Conservation (phyloP, 1,140 invertebrate genomes). For the Nasonia vitripennis region DNA sequence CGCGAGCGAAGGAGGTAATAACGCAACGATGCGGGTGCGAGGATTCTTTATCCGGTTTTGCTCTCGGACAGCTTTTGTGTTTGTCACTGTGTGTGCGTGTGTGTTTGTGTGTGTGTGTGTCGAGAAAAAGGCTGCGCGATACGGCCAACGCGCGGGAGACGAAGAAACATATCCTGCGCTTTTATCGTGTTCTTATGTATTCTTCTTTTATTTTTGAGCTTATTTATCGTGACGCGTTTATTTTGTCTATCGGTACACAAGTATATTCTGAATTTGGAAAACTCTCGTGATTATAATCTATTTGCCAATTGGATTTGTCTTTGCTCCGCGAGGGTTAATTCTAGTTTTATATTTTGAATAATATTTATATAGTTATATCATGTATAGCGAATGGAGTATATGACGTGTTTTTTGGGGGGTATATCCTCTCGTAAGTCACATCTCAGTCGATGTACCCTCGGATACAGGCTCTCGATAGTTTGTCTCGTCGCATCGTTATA, state of each 20-base stretch:
- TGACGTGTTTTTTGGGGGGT: background rate
- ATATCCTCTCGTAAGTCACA: background rate
- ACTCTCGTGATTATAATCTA: background rate
- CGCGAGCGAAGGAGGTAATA: conserved; percentile 9
- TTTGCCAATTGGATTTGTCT: background rate
- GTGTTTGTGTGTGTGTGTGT: background rate
- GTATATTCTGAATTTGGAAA: background rate
- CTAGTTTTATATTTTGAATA: background rate
- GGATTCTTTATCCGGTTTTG: conserved; percentile 7
- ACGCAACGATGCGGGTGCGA: conserved; percentile 27
- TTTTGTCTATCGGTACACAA: background rate
- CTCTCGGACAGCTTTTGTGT: background rate
- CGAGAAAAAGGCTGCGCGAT: background rate
- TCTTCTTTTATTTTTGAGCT: background rate
- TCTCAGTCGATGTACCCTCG: background rate
- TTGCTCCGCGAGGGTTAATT: background rate
- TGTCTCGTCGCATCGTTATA: conserved; percentile 3
- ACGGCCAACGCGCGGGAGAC: background rate
- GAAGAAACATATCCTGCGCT: background rate
- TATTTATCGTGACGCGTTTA: background rate
- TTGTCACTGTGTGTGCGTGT: background rate
- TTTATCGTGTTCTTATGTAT: background rate
- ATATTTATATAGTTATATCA: background rate
- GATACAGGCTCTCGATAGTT: background rate
- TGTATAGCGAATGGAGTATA: no score